Evolutionary conservation across 2,797 vertebrate genomes (phyloP), one percentile per base, ranked within the genome.

Genomic region (Clamator glandarius): DNA sequence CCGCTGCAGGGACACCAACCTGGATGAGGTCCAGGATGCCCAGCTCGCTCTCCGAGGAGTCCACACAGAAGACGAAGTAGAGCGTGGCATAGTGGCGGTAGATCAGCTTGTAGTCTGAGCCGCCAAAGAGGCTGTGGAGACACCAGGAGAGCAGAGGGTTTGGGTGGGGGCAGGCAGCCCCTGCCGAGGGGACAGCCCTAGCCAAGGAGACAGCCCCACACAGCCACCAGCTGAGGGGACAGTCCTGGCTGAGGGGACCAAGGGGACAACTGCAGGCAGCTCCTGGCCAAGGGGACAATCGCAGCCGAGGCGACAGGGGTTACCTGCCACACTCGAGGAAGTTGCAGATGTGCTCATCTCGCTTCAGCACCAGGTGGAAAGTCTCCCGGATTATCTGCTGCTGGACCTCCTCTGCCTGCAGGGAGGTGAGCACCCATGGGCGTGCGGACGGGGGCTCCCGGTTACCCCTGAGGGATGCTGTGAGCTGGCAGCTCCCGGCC

Each of bases 271-370:
- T 35, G 35, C 35, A 35, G 35, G 35, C 35, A 9, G 35, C n/a
- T n/a, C n/a, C n/a, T n/a, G n/a, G n/a, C 35, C 35, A 35, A 35
- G 35, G 35, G 35, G 35, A 35, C 35, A 35, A 35, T 9, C 35
- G 35, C 35, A 15, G 44, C 44, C 44, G 44, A 46, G 44, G n/a
- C n/a, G n/a, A n/a, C n/a, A n/a, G 4, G 44, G 17, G 48, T 57
- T 58, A 97, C 99, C 99, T 99, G 96, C 99, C 99, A 3, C 99
- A 98, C 96, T 99, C 99, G 83, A 99, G 94, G 97, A 99, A 99
- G 95, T 99, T 99, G 97, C 99, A 99, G 94, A 99, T 99, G 59
- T 99, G 99, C 96, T 99, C 99, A 9, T 99, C 99, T 62, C 99
- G 97, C 96, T 99, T 99, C 19, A 99, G 99, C 24, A 99, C 99